phyloP scores from a whole-genome alignment of 2,888 invertebrate genomes.

The Branchipolynoe longqiensis region DNA sequence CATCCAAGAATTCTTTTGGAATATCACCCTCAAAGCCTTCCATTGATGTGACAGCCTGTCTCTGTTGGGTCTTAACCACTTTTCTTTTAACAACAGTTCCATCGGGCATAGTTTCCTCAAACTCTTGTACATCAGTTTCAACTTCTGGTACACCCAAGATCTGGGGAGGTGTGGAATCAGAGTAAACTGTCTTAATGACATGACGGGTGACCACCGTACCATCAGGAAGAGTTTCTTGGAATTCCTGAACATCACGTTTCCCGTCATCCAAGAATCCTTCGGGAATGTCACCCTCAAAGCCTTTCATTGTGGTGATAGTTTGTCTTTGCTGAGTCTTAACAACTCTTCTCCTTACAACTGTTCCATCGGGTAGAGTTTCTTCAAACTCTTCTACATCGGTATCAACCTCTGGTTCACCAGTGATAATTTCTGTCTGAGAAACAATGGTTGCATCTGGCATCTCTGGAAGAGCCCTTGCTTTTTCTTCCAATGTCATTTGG shows the following conservation, averaged over 20 bases:
- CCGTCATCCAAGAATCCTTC: not conserved
- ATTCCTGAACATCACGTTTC: constrained; percentile 15
- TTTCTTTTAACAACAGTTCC: constrained; percentile 70
- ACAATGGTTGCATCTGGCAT: no score
- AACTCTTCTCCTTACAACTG: constrained; percentile 72
- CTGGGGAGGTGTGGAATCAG: constrained; percentile 38
- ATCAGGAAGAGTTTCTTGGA: constrained; percentile 55
- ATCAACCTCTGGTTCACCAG: constrained; percentile 50
- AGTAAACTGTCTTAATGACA: not conserved
- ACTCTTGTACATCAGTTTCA: not conserved
- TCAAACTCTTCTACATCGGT: constrained; percentile 62
- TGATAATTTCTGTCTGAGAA: not conserved
- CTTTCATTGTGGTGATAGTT: constrained; percentile 65
- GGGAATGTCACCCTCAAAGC: constrained; percentile 46
- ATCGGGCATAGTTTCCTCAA: constrained; percentile 73
- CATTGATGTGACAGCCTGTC: not conserved
- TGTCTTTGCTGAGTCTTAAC: constrained; percentile 66
- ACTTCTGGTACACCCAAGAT: not conserved
- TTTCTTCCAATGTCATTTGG: no score
- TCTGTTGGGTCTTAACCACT: not conserved
- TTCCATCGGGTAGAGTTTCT: constrained; percentile 71
- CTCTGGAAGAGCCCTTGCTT: constrained; percentile 5
- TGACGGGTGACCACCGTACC: not conserved
- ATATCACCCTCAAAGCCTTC: not conserved
- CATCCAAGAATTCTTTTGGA: not conserved